Base-by-base conservation (phyloP, 1,140 invertebrate species). In the Nasonia longicornis region DNA sequence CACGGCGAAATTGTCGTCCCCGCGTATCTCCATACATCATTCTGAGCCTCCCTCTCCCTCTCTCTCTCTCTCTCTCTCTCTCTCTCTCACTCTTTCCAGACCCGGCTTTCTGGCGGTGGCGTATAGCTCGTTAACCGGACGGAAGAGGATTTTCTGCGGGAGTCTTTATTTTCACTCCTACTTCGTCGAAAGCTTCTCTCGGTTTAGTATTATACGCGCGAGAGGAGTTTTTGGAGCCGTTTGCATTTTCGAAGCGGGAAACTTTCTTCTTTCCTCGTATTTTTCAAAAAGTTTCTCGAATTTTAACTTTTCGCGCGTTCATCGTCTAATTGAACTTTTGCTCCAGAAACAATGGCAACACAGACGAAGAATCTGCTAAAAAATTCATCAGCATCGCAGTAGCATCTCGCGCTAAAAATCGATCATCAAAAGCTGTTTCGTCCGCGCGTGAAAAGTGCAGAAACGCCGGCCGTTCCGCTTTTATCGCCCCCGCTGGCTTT, bases 11-110 rank as follows among this genome's bases (percentile, higher is more conserved):
- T 69, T 69, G 67, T 72, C 35, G 20, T 72, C 70, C 70, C 22
- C 16, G 45, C 48, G 10, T 63, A 74, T 63, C 52, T 64, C 58
- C 74, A 76, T 76, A 66, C 48, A 64, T 66, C 74, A 66, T 58
- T 20, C 20, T 58, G 16, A 7, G 6, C 14, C 4, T 66, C 7
- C 16, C 72, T 52, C 42, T 26, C 29, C 8, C 38, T 48, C 72
- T 45, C 22, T 26, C 29, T 20, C 38, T 48, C 72, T 45, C 26
- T 26, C 4, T 66, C 7, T 10, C 73, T 58, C 42, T 48, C 29
- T 20, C 38, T 52, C 72, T 26, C 26, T 26, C 26, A 26, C 1
- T 26, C 26, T 26, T 26, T 26, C 1, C 48, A 16, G 31, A 31
- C 69, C 2, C 22, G 14, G 22, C 58, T 16, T n/a, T 63, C 58